A percentile compares a stretch with the other conserved stretches of the same genome.
Conservation (phyloP, 1,140 invertebrate species). For the Adoxophyes honmai region DNA sequence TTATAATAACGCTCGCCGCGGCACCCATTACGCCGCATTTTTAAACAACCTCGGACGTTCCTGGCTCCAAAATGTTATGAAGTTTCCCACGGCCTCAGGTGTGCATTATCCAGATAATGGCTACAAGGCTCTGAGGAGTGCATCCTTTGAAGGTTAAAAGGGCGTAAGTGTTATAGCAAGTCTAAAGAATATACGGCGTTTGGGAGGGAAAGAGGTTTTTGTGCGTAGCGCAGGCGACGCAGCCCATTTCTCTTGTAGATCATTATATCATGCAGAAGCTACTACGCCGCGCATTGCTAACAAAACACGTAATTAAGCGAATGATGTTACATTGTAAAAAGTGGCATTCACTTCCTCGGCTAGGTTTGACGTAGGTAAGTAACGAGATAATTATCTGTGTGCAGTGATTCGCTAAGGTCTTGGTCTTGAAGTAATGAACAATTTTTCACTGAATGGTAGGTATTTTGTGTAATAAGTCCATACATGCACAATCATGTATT, state of each 20-base stretch:
- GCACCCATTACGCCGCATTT: constrained; percentile 23
- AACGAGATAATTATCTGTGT: too few species aligned
- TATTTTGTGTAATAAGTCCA: too few species aligned
- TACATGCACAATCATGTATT: too few species aligned
- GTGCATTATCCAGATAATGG: constrained; percentile 44
- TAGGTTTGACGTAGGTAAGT: too few species aligned
- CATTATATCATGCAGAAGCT: not conserved
- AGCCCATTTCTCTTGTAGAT: not conserved
- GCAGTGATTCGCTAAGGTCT: too few species aligned
- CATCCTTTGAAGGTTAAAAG: not conserved
- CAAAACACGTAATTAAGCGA: constrained; percentile 1
- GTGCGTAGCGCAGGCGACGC: not conserved
- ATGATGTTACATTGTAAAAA: not conserved
- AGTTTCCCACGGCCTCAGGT: constrained; percentile 42
- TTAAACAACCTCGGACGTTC: constrained; percentile 20
- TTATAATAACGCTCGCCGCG: constrained; percentile 7
- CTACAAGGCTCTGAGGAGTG: constrained; percentile 31
- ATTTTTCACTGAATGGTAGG: too few species aligned
- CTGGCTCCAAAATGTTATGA: constrained; percentile 33
- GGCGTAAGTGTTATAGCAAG: not conserved
- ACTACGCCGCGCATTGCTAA: not conserved
- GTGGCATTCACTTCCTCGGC: too few species aligned
- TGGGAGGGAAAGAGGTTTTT: not conserved
- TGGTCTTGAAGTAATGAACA: too few species aligned
- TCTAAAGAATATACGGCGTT: not conserved